Conservation (phyloP, 2,888 invertebrate genomes). For the Sisyra nigra region DNA sequence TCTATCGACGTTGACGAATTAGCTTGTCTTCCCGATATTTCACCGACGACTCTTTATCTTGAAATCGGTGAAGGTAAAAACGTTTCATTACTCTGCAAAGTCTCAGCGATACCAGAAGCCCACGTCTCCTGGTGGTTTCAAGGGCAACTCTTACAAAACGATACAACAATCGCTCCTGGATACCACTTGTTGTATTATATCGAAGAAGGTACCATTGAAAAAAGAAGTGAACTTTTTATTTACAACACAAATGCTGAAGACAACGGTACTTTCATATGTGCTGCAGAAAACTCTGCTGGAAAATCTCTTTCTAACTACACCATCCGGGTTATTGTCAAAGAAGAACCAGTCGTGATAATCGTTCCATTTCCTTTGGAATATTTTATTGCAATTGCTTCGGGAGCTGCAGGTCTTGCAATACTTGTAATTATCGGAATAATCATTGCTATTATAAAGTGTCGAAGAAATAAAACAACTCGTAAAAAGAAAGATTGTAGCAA, state of each 20-base stretch:
- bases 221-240: conserved; percentile 63
- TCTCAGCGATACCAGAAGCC: conserved; percentile 67
- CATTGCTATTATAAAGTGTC: conserved; percentile 37
- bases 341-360: conserved; percentile 51
- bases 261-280: conserved; percentile 73
- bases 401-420: conserved; percentile 45
- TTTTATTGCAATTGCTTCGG: conserved; percentile 49
- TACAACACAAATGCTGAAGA: conserved; percentile 62
- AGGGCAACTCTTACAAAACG: conserved; percentile 63
- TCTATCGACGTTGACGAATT: conserved; percentile 50
- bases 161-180: conserved; percentile 48
- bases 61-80: conserved; percentile 70
- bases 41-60: conserved; percentile 55
- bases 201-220: conserved; percentile 56
- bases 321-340: conserved; percentile 55
- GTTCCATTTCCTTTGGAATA: conserved; percentile 47
- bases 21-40: conserved; percentile 67
- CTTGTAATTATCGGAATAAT: conserved; percentile 49
- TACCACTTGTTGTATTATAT: conserved; percentile 52
- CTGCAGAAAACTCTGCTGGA: conserved; percentile 76
- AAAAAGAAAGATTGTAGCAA: conserved; percentile 37
- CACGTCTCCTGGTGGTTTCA: conserved; percentile 73
- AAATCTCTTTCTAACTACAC: conserved; percentile 66
- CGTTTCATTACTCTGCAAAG: conserved; percentile 63
- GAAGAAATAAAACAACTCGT: conserved; percentile 17